Conservation (phyloP, 2,797 vertebrate species). For the Tympanoctomys barrerae region DNA sequence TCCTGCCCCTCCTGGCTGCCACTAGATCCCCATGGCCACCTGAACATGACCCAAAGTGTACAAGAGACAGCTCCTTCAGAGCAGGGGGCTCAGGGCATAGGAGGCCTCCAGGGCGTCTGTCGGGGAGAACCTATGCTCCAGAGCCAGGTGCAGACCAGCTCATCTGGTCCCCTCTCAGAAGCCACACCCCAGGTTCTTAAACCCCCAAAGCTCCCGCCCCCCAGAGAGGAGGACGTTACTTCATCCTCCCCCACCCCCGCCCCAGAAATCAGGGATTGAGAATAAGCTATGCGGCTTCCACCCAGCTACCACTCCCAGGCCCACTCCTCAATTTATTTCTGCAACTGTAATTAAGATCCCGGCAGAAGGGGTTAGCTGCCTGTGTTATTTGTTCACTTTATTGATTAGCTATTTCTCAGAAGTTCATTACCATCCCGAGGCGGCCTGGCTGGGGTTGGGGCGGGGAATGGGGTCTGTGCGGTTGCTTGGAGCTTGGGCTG, state of each 20-base stretch:
- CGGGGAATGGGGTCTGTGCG: conserved; percentile 83
- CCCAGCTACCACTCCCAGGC: background rate
- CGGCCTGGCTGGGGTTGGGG: conserved; percentile 64
- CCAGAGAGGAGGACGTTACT: background rate
- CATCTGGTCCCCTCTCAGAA: background rate
- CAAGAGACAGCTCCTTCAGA: background rate
- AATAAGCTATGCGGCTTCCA: background rate
- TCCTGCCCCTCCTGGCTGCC: background rate
- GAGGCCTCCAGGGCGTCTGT: background rate
- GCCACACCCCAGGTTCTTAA: background rate
- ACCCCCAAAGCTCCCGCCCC: background rate
- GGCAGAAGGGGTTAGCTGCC: conserved; percentile 85
- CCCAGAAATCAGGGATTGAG: background rate
- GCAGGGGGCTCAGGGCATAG: rapidly evolving
- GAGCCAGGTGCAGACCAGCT: background rate
- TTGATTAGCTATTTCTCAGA: conserved; percentile 90
- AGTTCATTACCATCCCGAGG: conserved; percentile 88
- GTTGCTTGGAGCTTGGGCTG: conserved; percentile 84
- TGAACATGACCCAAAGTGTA: background rate
- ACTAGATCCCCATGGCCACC: background rate
- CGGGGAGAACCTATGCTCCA: background rate
- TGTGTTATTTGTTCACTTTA: conserved; percentile 88
- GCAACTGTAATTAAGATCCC: conserved; percentile 87
- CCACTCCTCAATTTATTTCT: conserved; percentile 84
- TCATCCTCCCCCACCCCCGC: background rate